Conservation (phyloP, 1,140 invertebrate genomes). For the Oryctes rhinoceros region DNA sequence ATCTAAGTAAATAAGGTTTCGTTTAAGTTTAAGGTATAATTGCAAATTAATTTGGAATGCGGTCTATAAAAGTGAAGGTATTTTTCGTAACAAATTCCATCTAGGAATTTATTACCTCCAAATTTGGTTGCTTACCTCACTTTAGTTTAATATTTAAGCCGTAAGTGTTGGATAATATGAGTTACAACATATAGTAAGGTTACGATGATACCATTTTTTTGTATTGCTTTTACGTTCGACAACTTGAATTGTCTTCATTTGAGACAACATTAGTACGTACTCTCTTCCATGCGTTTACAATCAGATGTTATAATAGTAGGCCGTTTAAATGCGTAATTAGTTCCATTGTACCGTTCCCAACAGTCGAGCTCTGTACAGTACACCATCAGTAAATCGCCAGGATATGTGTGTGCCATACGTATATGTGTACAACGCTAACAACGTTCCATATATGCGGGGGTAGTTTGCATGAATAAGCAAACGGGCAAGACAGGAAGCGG, state of each 20-base stretch:
- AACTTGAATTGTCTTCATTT: neutral
- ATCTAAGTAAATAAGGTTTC: too few species aligned
- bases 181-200: neutral
- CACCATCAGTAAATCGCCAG: conserved; percentile 6
- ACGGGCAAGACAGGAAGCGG: conserved; percentile 53
- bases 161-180: neutral
- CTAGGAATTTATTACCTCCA: too few species aligned
- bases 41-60: too few species aligned
- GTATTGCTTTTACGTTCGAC: neutral
- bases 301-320: conserved; percentile 4
- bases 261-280: neutral
- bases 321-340: conserved; percentile 32
- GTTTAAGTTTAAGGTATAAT: too few species aligned
- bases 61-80: too few species aligned
- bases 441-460: conserved; percentile 38
- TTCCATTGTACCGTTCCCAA: conserved; percentile 20
- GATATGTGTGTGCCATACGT: neutral
- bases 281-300: neutral
- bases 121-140: too few species aligned
- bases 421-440: neutral
- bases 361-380: neutral
- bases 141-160: too few species aligned
- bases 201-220: neutral
- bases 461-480: conserved; percentile 55
- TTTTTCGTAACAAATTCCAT: too few species aligned